phyloP scores from a whole-genome alignment of 1,140 invertebrate species.

The Archegozetes longisetosus region DNA sequence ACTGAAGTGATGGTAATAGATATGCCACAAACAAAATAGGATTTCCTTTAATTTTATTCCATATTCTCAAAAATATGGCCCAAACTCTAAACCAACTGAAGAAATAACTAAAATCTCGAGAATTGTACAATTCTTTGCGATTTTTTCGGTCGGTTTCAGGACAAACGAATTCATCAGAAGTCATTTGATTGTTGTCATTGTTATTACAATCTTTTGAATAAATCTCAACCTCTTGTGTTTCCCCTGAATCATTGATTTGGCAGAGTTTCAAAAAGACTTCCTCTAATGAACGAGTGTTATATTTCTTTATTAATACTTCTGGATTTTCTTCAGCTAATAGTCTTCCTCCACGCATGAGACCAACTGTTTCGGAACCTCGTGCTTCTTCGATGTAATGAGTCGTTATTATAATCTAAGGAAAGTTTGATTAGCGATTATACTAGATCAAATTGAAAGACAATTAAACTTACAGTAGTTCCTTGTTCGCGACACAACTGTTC shows the following conservation, averaged over 20 bases:
- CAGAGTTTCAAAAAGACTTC: slow-evolving; percentile 77
- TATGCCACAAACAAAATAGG: too few relatives aligned
- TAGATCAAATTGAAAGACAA: neutral
- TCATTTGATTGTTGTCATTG: too few relatives aligned
- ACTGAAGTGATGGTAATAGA: too few relatives aligned
- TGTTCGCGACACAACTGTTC: neutral
- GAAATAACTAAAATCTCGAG: too few relatives aligned
- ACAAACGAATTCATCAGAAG: too few relatives aligned
- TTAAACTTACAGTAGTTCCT: neutral
- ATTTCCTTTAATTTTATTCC: too few relatives aligned
- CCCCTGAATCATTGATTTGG: neutral
- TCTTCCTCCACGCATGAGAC: slow-evolving; percentile 30
- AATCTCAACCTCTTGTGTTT: neutral
- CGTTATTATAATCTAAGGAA: slow-evolving; percentile 30
- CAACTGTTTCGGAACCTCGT: slow-evolving; percentile 27
- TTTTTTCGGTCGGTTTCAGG: too few relatives aligned
- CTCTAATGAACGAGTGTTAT: slow-evolving; percentile 37
- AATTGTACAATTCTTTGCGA: too few relatives aligned
- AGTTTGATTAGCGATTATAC: too few relatives aligned
- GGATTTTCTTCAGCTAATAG: slow-evolving; percentile 29
- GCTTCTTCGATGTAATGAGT: slow-evolving; percentile 35
- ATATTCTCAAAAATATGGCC: too few relatives aligned
- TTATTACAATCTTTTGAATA: too few relatives aligned
- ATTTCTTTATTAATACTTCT: slow-evolving; percentile 23
- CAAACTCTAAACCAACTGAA: too few relatives aligned